Percentiles rank a stretch among this genome's conserved stretches.
Conservation (phyloP, 2,113 vertebrate genomes). For the Cariama cristata region DNA sequence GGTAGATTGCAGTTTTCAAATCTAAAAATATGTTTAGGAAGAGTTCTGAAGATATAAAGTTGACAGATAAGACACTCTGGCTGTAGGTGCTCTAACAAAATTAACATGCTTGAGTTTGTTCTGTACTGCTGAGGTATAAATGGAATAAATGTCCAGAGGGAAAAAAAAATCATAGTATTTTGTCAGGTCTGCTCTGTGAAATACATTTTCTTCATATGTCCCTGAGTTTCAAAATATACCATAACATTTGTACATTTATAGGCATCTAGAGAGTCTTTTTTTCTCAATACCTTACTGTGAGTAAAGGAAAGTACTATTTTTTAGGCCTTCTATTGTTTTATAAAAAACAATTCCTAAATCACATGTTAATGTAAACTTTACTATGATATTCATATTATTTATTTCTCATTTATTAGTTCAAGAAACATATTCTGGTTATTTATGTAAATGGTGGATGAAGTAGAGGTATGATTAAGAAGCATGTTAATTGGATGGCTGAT, state of each 20-base stretch:
- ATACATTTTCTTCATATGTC: background rate
- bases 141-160: background rate
- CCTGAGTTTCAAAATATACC: background rate
- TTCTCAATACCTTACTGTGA: background rate
- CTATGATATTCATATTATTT: background rate
- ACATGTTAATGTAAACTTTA: background rate
- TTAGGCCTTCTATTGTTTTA: background rate
- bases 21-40: background rate
- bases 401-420: background rate
- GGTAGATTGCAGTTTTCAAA: background rate
- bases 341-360: background rate
- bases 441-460: background rate
- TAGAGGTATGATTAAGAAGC: background rate
- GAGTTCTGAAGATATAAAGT: background rate
- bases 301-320: background rate
- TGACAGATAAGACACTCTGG: background rate
- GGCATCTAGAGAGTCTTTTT: background rate
- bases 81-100: background rate
- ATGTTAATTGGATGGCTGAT: background rate
- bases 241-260: background rate
- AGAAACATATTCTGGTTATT: background rate
- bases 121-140: background rate
- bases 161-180: background rate
- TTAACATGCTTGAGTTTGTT: background rate
- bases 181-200: background rate